These are phyloP conservation scores for Balaenoptera acutorostrata DNA, from an alignment of 2,113 vertebrate species.

Conservation along the genomic window DNA sequence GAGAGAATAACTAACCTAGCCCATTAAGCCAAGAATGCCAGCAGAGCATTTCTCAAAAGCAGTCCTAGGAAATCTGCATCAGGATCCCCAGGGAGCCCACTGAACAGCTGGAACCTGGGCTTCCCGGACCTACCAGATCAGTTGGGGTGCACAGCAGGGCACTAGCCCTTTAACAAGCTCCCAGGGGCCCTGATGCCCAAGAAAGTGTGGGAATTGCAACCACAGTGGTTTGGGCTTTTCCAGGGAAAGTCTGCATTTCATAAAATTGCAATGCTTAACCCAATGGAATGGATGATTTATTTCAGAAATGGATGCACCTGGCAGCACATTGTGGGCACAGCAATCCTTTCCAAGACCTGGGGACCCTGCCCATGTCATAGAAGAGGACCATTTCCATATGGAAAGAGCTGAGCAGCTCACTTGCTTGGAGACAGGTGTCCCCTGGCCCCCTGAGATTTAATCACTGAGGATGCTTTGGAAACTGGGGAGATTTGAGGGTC, in stretches of 20 bases:
- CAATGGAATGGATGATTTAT: background rate
- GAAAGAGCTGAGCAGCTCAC: background rate
- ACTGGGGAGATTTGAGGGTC: background rate
- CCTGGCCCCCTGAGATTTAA: background rate
- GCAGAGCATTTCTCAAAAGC: conserved; percentile 1
- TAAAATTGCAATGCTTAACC: background rate
- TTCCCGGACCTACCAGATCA: background rate
- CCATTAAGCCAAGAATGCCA: conserved; percentile 2
- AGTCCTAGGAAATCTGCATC: background rate
- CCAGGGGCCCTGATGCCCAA: background rate
- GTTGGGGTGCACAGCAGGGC: background rate
- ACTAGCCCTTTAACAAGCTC: conserved; percentile 40
- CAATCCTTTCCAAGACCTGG: background rate
- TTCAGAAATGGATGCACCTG: background rate
- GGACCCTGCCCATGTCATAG: background rate
- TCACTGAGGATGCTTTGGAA: background rate
- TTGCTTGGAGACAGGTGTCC: background rate
- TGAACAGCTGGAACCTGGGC: background rate
- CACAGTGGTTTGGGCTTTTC: background rate
- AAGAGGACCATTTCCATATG: background rate
- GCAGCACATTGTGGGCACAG: background rate
- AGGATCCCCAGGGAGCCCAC: conserved; percentile 27
- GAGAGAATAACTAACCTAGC: background rate
- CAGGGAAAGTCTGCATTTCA: background rate
- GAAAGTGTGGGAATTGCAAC: background rate